Evolutionary conservation across 2,888 invertebrate species (phyloP).

Genomic region (Gonocerus acuteangulatus): DNA sequence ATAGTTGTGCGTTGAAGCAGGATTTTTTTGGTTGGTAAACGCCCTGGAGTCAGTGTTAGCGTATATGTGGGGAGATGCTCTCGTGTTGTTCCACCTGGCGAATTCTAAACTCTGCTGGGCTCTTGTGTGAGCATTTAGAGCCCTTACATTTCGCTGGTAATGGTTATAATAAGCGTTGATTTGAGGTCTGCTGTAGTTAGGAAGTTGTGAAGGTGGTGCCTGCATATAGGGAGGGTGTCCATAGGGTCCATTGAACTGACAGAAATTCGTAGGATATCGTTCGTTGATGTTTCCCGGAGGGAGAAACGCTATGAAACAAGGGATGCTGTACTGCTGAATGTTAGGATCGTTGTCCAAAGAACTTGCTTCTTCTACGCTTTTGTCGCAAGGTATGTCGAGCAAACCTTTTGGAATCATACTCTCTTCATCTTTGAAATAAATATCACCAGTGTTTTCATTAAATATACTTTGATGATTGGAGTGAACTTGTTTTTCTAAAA

Average conservation of each 20-base stretch:
- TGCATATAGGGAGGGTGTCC: background rate
- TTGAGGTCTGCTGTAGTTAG: background rate
- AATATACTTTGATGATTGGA: background rate
- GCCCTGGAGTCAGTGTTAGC: background rate
- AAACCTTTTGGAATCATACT: constrained; percentile 21
- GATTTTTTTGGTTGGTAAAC: background rate
- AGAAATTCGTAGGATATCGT: background rate
- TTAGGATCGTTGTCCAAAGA: background rate
- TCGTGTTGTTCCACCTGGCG: background rate
- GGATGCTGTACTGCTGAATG: background rate
- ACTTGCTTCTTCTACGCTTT: background rate
- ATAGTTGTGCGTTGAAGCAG: background rate
- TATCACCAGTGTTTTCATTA: constrained; percentile 5
- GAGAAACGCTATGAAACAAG: background rate
- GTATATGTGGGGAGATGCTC: background rate
- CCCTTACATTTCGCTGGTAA: background rate
- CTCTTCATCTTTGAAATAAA: constrained; percentile 11
- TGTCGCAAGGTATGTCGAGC: constrained; percentile 5
- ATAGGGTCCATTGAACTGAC: background rate
- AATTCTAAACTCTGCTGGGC: constrained; percentile 3
- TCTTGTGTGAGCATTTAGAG: constrained; percentile 1
- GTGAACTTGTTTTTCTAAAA: constrained; percentile 5
- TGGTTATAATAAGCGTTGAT: background rate
- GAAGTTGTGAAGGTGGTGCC: background rate
- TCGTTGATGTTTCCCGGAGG: background rate